These are phyloP conservation scores for Cantharis rufa DNA, from an alignment of 2,888 invertebrate species.

Conservation along the genomic window DNA sequence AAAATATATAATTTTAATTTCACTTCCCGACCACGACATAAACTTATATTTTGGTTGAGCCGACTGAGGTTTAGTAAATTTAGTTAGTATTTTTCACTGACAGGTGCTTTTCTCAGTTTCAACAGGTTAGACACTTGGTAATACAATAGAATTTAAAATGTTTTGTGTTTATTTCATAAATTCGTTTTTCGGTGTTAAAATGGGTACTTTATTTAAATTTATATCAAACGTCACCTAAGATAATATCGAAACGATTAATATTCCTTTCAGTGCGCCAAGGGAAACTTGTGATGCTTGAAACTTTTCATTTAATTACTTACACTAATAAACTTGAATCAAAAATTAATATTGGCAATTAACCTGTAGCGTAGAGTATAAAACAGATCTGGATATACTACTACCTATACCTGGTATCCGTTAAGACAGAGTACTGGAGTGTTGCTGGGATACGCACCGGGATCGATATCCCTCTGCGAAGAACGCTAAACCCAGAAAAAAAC, in stretches of 20 bases:
- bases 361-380: conserved; percentile 24
- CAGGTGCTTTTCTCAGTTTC: conserved; percentile 22
- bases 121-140: conserved; percentile 19
- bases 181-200: neutral
- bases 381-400: conserved; percentile 5
- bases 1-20: neutral
- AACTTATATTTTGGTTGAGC: neutral
- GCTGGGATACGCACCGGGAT: conserved; percentile 38
- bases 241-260: neutral
- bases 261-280: neutral
- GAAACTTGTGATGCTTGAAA: neutral
- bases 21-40: too few species aligned
- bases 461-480: conserved; percentile 31
- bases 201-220: neutral
- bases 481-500: conserved; percentile 30
- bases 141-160: neutral
- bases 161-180: neutral
- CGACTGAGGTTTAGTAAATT: conserved; percentile 13
- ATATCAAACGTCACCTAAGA: neutral
- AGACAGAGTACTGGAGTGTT: conserved; percentile 37
- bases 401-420: conserved; percentile 28
- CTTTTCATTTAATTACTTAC: neutral
- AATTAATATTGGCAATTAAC: conserved; percentile 29
- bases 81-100: conserved; percentile 24
- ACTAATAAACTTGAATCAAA: neutral